Evolutionary conservation across 2,888 invertebrate species (phyloP), one percentile per base, ranked within the genome.

Genomic region (Sminthurides aquaticus): DNA sequence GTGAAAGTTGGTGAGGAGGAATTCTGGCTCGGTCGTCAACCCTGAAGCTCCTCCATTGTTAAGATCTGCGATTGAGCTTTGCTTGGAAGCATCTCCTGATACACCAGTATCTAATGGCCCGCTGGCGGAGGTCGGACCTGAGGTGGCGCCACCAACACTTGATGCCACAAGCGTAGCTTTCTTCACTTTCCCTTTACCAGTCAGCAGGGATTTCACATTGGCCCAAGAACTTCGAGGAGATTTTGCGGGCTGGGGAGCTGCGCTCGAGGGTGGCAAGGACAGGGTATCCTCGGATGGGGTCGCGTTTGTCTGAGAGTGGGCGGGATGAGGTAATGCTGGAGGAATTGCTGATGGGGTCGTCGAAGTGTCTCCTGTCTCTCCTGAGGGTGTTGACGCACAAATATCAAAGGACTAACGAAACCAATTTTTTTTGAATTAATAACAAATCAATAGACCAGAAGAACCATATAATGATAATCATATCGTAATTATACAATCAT

Each of bases 381-480:
- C 64, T 55, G 55, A 48, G 2, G 64, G 59, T 55, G 64, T 64
- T 34, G 64, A 57, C 57, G 64, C 55, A 64, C 64, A 64, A 60
- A 43, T 64, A 64, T 64, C 64, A 64, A 64, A 60, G 34, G 64
- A 64, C 64, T 64, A 56, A 60, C 55, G 48, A 55, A 59, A 64
- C 28, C 52, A 61, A 24, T 1, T 18, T 3, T 48, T 22, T 27
- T 22, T 49, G 60, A 60, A 60, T 60, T 60, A 60, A 60, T 29
- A 57, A 57, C 34, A 57, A 34, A 34, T 34, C 15, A 34, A 57
- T 57, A 57, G 20, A 29, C 24, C 22, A 57, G 11, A 28, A 57
- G 20, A 58, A 22, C 22, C 29, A 34, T 29, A 58, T 58, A 34
- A 22, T 56, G 1, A 27, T 1, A 25, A 56, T 56, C 25, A 11